phyloP scores from a whole-genome alignment of 2,113 vertebrate species.

The Zootoca vivipara region DNA sequence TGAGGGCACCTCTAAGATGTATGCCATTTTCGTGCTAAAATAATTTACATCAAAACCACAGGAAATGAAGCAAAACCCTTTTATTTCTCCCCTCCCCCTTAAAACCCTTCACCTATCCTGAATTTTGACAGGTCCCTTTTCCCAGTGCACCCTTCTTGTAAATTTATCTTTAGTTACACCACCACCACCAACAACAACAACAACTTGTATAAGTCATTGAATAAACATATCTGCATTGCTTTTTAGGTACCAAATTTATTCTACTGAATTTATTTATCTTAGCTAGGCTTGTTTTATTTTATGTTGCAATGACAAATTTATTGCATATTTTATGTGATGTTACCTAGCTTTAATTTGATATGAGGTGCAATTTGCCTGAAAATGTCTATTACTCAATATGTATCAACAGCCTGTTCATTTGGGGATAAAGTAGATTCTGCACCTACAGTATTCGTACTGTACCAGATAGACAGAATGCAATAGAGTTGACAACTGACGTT shows the following conservation, averaged over 20 bases:
- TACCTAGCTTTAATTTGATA: too few relatives aligned
- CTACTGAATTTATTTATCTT: background rate
- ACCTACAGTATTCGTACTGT: background rate
- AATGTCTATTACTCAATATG: background rate
- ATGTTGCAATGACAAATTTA: background rate
- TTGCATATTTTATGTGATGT: background rate
- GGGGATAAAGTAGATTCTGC: background rate
- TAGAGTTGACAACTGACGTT: background rate
- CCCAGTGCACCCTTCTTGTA: too few relatives aligned
- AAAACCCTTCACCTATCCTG: too few relatives aligned
- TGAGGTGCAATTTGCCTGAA: background rate
- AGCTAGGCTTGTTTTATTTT: background rate
- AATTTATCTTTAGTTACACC: too few relatives aligned
- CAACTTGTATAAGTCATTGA: background rate
- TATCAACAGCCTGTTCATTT: background rate
- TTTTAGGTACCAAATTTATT: background rate
- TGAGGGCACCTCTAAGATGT: too few relatives aligned
- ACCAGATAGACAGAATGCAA: too few relatives aligned
- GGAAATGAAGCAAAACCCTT: too few relatives aligned
- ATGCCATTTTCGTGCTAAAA: too few relatives aligned
- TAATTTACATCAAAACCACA: too few relatives aligned
- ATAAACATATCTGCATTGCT: background rate
- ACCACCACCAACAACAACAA: too few relatives aligned
- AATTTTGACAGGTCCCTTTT: too few relatives aligned
- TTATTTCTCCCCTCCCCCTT: too few relatives aligned